Percentiles rank a stretch among this genome's conserved stretches.
These are phyloP conservation scores for Melanaphis sacchari DNA, from an alignment of 1,140 invertebrate species.

Conservation along the genomic window DNA sequence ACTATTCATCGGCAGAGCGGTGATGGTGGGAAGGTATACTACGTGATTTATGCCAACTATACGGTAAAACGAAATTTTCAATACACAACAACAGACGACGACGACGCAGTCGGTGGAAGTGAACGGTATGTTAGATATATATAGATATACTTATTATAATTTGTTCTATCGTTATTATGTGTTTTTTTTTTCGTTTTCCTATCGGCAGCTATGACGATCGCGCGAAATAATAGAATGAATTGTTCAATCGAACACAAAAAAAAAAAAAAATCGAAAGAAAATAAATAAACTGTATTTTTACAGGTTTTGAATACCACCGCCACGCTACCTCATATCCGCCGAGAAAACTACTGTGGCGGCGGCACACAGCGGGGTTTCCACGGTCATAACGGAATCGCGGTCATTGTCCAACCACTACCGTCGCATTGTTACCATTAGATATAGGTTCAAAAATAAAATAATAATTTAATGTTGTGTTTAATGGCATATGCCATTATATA, in stretches of 20 bases:
- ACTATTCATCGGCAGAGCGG: neutral
- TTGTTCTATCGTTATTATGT: neutral
- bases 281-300: constrained; percentile 39
- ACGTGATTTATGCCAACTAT: neutral
- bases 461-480: neutral
- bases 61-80: constrained; percentile 20
- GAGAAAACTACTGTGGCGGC: neutral
- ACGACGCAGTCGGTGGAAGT: neutral
- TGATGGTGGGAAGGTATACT: neutral
- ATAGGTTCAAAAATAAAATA: neutral
- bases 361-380: constrained; percentile 15
- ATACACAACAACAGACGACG: neutral
- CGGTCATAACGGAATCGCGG: constrained; percentile 35
- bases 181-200: neutral
- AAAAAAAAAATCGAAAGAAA: neutral
- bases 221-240: constrained; percentile 35
- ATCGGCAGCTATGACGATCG: neutral
- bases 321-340: neutral
- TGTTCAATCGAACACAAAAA: neutral
- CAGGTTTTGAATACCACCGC: constrained; percentile 17
- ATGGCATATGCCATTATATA: neutral
- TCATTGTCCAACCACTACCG: constrained; percentile 30
- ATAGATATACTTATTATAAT: neutral
- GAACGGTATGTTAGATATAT: neutral
- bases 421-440: neutral